Evolutionary conservation across 2,797 vertebrate species (phyloP).

Genomic region (Enteromius argenteus): DNA sequence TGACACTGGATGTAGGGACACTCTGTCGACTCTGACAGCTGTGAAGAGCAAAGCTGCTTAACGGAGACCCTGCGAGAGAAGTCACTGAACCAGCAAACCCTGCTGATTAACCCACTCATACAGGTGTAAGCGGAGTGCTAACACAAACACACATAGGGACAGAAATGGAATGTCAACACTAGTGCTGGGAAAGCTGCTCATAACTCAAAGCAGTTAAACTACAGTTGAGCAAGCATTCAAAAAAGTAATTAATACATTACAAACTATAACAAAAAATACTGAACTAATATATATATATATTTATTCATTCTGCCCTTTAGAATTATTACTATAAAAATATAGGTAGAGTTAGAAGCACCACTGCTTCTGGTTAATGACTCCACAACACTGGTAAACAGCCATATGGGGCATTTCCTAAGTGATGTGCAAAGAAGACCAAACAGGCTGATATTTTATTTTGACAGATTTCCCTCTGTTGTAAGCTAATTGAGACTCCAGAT

Average conservation of each 20-base stretch:
- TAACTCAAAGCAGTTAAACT: not conserved
- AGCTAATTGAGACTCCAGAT: conserved; percentile 27
- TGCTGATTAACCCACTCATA: conserved; percentile 51
- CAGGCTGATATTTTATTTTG: not conserved
- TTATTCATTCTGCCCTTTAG: too few relatives aligned
- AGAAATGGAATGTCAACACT: not conserved
- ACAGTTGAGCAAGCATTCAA: not conserved
- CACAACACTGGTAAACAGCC: not conserved
- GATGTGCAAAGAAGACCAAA: conserved; percentile 13
- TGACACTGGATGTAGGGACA: conserved; percentile 41
- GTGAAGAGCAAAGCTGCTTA: conserved; percentile 60
- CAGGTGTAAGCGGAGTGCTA: conserved; percentile 46
- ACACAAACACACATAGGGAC: conserved; percentile 40
- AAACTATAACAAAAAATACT: not conserved
- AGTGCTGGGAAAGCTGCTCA: not conserved
- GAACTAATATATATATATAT: not conserved
- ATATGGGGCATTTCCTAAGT: not conserved
- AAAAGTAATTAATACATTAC: not conserved
- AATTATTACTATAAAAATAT: too few relatives aligned
- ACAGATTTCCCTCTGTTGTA: not conserved
- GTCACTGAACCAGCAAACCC: conserved; percentile 49
- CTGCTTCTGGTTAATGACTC: not conserved
- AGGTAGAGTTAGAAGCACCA: not conserved
- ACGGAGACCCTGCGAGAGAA: conserved; percentile 15
- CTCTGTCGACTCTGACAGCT: conserved; percentile 51